These are phyloP conservation scores for Chloroceryle aenea DNA, from an alignment of 2,113 vertebrate species.

Conservation along the genomic window DNA sequence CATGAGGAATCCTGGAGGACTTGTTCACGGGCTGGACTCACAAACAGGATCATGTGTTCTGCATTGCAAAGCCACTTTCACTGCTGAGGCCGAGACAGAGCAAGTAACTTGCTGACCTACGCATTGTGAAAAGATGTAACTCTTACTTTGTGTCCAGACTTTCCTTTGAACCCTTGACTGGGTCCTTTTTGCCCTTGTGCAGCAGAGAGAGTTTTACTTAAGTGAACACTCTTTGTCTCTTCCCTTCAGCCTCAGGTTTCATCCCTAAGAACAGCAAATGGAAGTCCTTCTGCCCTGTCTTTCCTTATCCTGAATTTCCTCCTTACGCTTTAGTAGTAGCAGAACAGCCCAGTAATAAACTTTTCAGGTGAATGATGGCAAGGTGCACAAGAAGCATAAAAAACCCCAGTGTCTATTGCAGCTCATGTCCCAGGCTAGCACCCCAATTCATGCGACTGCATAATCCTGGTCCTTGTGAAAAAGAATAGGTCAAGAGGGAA, in stretches of 20 bases:
- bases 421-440: not conserved
- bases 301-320: not conserved
- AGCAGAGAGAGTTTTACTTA: not conserved
- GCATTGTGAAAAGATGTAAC: not conserved
- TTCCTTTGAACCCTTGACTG: not conserved
- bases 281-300: not conserved
- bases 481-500: not conserved
- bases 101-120: not conserved
- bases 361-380: not conserved
- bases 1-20: not conserved
- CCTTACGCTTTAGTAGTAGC: not conserved
- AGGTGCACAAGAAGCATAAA: not conserved
- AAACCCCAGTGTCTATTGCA: not conserved
- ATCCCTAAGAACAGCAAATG: not conserved
- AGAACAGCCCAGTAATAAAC: not conserved
- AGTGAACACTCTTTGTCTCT: not conserved
- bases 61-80: not conserved
- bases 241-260: not conserved
- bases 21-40: not conserved
- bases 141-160: not conserved
- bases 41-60: rapidly evolving
- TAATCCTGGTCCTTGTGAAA: not conserved
- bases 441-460: not conserved
- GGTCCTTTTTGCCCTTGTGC: not conserved
- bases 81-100: not conserved